Evolutionary conservation across 2,888 invertebrate species (phyloP).

Genomic region (Synanthedon andrenaeformis): DNA sequence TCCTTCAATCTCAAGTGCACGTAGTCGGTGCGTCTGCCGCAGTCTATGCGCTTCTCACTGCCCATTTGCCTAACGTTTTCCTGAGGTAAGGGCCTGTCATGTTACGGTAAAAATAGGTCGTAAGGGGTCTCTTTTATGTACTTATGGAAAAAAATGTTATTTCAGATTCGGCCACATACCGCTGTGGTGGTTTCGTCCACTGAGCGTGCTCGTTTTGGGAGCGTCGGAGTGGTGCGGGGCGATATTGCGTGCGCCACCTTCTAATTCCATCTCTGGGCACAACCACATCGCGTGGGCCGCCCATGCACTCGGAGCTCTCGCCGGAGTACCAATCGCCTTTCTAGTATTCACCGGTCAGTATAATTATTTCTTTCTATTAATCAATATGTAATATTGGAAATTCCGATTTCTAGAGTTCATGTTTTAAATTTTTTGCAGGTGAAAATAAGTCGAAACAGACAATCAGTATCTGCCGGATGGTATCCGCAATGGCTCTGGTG

Average conservation of each 20-base stretch:
- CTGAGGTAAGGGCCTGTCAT: constrained; percentile 42
- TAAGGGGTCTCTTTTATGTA: too few species aligned
- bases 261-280: constrained; percentile 8
- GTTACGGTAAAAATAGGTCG: too few species aligned
- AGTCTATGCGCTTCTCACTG: constrained; percentile 88
- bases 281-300: constrained; percentile 76
- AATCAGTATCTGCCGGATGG: constrained; percentile 24
- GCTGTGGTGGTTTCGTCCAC: constrained; percentile 66
- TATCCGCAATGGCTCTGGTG: constrained; percentile 27
- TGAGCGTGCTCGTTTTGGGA: constrained; percentile 73
- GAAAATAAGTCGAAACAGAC: constrained; percentile 32
- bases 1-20: constrained; percentile 78
- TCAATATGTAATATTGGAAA: not conserved
- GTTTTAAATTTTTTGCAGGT: constrained; percentile 24
- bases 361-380: not conserved
- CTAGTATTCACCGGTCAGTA: constrained; percentile 60
- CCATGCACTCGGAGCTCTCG: constrained; percentile 76
- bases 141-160: not conserved
- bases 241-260: constrained; percentile 14
- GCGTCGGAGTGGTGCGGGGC: constrained; percentile 72
- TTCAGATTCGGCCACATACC: constrained; percentile 52
- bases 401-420: too few species aligned
- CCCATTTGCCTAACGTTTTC: constrained; percentile 86
- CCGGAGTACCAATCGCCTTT: constrained; percentile 75
- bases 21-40: constrained; percentile 93